phyloP scores from a whole-genome alignment of 1,140 invertebrate genomes.

The Sweltsa coloradensis region DNA sequence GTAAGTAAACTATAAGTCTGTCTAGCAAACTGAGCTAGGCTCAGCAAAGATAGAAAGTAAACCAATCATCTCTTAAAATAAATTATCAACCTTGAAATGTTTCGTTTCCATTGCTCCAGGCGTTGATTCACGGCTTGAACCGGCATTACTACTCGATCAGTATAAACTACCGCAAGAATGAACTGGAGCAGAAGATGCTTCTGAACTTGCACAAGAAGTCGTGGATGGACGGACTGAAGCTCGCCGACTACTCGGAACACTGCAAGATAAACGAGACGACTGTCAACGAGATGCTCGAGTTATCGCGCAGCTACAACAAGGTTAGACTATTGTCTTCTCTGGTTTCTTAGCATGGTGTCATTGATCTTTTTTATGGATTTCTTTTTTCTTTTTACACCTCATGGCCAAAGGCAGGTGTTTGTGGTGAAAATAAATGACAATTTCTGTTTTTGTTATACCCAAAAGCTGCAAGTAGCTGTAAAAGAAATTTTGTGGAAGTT shows the following conservation, averaged over 20 bases:
- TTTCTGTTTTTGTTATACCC: no score
- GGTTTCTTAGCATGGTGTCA: no score
- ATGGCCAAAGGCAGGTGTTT: no score
- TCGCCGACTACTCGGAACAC: constrained; percentile 92
- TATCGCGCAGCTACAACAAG: constrained; percentile 99
- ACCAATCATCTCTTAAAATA: not conserved
- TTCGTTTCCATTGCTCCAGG: constrained; percentile 40
- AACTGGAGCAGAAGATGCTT: constrained; percentile 98
- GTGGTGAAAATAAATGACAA: no score
- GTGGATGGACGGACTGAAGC: constrained; percentile 96
- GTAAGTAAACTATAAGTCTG: no score
- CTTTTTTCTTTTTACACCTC: no score
- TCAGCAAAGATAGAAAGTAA: no score
- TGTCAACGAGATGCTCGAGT: constrained; percentile 90
- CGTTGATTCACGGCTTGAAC: constrained; percentile 96
- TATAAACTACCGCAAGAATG: constrained; percentile 99
- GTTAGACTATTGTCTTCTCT: no score
- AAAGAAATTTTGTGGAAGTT: no score
- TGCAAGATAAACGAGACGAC: constrained; percentile 84
- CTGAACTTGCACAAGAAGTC: constrained; percentile 98
- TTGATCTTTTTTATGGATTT: no score
- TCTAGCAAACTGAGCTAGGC: no score
- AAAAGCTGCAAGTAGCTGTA: no score
- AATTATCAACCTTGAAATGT: not conserved
- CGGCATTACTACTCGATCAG: constrained; percentile 99